phyloP scores from a whole-genome alignment of 2,113 vertebrate species.

The Mola mola region DNA sequence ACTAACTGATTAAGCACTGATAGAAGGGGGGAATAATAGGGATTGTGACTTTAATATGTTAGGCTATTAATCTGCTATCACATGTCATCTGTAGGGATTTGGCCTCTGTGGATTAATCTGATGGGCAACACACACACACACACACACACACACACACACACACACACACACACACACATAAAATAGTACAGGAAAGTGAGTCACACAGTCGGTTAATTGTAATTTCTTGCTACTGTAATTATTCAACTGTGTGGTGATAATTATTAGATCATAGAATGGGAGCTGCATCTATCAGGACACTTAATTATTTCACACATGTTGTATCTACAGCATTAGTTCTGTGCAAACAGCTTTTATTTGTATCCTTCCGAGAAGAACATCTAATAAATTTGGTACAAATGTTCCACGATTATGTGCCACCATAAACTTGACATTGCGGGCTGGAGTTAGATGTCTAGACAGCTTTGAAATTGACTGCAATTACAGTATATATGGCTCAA shows the following conservation, averaged over 20 bases:
- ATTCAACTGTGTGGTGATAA: conserved; percentile 79
- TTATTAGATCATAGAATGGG: conserved; percentile 76
- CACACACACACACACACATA: conserved; percentile 25
- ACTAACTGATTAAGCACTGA: conserved; percentile 57
- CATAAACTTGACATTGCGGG: too few species aligned
- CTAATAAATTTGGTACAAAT: background rate
- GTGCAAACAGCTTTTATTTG: conserved; percentile 29
- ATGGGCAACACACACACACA: conserved; percentile 34
- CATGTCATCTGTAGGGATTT: conserved; percentile 65
- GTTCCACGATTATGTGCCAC: too few species aligned
- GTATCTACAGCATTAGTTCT: conserved; percentile 37
- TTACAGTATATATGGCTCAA: background rate
- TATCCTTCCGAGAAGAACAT: too few species aligned
- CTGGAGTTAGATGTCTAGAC: too few species aligned
- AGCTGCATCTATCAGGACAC: conserved; percentile 63
- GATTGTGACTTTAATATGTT: conserved; percentile 59
- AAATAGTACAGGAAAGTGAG: conserved; percentile 51
- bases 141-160: conserved; percentile 17
- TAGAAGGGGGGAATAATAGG: conserved; percentile 53
- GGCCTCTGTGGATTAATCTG: conserved; percentile 65
- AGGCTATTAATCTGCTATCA: conserved; percentile 70
- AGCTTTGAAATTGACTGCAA: background rate
- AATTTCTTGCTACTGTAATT: conserved; percentile 81
- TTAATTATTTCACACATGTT: conserved; percentile 72
- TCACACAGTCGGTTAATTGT: conserved; percentile 79